A percentile compares a stretch with the other conserved stretches of the same genome.
Evolutionary conservation across 2,888 invertebrate genomes (phyloP).

Genomic region (Erebia aethiops): DNA sequence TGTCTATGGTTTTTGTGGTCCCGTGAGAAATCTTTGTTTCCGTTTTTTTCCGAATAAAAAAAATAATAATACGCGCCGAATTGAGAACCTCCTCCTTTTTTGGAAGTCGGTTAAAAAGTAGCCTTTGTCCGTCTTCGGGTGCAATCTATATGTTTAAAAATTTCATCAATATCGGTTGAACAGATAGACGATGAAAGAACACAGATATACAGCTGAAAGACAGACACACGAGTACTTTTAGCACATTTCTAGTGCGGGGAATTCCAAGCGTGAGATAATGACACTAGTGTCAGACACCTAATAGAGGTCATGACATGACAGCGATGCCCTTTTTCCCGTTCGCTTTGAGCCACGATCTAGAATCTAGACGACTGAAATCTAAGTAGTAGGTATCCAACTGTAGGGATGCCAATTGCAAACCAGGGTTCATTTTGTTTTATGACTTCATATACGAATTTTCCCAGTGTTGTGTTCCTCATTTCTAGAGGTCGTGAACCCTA

Average conservation of each 20-base stretch:
- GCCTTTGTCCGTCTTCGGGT: not conserved
- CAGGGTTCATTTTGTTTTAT: too few relatives aligned
- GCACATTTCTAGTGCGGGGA: not conserved
- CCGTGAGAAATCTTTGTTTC: too few relatives aligned
- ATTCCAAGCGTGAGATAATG: not conserved
- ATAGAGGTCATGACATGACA: conserved; percentile 24
- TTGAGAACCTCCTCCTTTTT: too few relatives aligned
- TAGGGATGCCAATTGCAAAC: conserved; percentile 38
- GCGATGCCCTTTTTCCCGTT: conserved; percentile 43
- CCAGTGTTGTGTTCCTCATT: too few relatives aligned
- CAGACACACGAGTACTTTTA: too few relatives aligned
- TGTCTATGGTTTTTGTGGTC: too few relatives aligned
- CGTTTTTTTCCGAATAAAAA: too few relatives aligned
- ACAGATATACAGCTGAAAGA: too few relatives aligned
- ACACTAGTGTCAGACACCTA: conserved; percentile 15
- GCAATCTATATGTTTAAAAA: not conserved
- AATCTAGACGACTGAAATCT: conserved; percentile 36
- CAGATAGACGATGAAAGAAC: not conserved
- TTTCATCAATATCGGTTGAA: not conserved
- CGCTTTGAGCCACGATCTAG: conserved; percentile 40
- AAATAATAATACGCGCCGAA: too few relatives aligned
- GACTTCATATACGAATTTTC: too few relatives aligned
- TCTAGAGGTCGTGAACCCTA: too few relatives aligned
- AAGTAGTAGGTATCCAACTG: conserved; percentile 3
- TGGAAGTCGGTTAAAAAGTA: too few relatives aligned